These are phyloP conservation scores for Chionis minor DNA, from an alignment of 2,113 vertebrate genomes.

Conservation along the genomic window DNA sequence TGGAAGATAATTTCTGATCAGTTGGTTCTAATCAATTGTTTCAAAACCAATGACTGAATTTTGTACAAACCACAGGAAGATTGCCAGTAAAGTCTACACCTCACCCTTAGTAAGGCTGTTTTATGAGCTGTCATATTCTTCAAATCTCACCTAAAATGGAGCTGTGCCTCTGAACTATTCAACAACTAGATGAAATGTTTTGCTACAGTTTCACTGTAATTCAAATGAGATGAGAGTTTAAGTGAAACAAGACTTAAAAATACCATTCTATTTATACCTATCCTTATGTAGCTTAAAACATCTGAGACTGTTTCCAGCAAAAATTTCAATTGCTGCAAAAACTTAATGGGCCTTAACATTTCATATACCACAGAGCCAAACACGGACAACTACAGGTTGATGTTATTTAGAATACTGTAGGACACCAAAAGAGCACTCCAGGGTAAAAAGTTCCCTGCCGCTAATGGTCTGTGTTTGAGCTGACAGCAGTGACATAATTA, in stretches of 20 bases:
- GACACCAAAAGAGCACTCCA: neutral
- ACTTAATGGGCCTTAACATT: slow-evolving; percentile 35
- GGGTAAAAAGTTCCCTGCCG: neutral
- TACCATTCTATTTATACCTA: slow-evolving; percentile 41
- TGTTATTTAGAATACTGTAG: neutral
- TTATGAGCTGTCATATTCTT: neutral
- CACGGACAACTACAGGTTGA: neutral
- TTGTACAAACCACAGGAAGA: neutral
- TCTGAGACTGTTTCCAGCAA: slow-evolving; percentile 54
- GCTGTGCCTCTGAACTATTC: slow-evolving; percentile 15
- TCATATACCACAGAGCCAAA: slow-evolving; percentile 9
- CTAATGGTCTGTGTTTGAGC: slow-evolving; percentile 13
- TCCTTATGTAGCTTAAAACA: slow-evolving; percentile 43
- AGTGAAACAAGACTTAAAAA: slow-evolving; percentile 49
- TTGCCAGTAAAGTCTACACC: neutral
- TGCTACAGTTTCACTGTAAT: slow-evolving; percentile 24
- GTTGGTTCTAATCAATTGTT: neutral
- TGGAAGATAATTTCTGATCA: slow-evolving; percentile 8
- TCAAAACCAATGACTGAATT: slow-evolving; percentile 33
- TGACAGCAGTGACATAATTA: neutral
- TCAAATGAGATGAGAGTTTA: slow-evolving; percentile 43
- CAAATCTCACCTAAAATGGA: slow-evolving; percentile 60
- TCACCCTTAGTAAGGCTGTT: neutral
- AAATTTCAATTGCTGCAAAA: slow-evolving; percentile 46
- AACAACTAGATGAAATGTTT: slow-evolving; percentile 64